Conservation (phyloP, 2,888 invertebrate genomes). For the Drosophila phalerata region DNA sequence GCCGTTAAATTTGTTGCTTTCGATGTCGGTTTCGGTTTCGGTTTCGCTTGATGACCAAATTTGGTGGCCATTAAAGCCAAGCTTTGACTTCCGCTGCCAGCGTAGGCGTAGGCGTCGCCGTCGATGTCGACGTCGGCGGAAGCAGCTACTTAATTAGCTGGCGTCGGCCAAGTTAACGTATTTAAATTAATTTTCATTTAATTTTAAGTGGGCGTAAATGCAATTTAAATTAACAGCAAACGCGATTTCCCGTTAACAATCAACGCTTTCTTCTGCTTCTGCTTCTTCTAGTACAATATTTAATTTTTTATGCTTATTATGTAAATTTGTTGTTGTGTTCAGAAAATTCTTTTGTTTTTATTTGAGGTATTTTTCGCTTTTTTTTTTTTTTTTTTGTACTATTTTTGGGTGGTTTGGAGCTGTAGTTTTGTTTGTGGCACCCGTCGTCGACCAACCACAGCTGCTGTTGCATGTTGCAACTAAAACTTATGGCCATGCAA, state of each 20-base stretch:
- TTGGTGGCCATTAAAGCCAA: constrained; percentile 70
- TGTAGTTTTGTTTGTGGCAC: constrained; percentile 9
- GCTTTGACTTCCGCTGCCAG: constrained; percentile 69
- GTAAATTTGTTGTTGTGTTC: constrained; percentile 38
- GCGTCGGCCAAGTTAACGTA: constrained; percentile 64
- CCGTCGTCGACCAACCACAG: constrained; percentile 4
- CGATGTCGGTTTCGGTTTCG: constrained; percentile 51
- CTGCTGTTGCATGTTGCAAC: constrained; percentile 11
- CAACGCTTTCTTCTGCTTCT: not conserved
- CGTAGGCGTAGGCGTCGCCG: constrained; percentile 35
- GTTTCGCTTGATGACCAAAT: constrained; percentile 68
- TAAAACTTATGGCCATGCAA: constrained; percentile 22
- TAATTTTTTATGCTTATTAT: constrained; percentile 44
- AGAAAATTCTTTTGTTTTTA: constrained; percentile 12
- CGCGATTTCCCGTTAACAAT: constrained; percentile 35
- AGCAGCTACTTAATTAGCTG: constrained; percentile 47
- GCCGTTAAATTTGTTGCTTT: constrained; percentile 29
- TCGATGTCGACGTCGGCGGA: constrained; percentile 2
- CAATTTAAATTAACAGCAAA: constrained; percentile 77
- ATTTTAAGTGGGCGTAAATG: constrained; percentile 78
- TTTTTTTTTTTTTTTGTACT: constrained; percentile 1
- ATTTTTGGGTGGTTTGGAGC: constrained; percentile 10
- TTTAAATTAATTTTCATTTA: constrained; percentile 77
- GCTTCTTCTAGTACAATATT: not conserved
- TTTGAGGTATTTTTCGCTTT: not conserved